These are phyloP conservation scores for Discoglossus pictus DNA, from an alignment of 2,797 vertebrate species.

Conservation along the genomic window DNA sequence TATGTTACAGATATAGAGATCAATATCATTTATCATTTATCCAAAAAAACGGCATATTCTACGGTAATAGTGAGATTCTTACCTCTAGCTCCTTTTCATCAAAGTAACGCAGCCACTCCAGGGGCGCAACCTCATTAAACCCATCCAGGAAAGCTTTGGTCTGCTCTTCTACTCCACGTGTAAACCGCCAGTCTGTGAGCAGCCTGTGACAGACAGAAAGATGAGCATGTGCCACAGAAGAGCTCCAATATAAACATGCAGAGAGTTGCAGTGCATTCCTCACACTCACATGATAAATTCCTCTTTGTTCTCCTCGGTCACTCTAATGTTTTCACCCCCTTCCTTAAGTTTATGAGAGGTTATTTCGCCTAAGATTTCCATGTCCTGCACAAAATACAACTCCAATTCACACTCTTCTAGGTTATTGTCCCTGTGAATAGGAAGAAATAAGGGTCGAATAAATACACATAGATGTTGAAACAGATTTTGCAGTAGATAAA, in stretches of 20 bases:
- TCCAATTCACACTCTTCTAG: slow-evolving; percentile 93
- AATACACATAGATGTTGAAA: too few relatives aligned
- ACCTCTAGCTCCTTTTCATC: slow-evolving; percentile 98
- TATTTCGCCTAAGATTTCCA: slow-evolving; percentile 97
- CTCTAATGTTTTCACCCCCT: slow-evolving; percentile 88
- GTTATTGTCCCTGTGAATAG: slow-evolving; percentile 87
- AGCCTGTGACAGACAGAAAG: slow-evolving; percentile 68
- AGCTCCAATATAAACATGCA: too few relatives aligned
- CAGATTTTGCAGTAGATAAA: too few relatives aligned
- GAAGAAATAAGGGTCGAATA: too few relatives aligned
- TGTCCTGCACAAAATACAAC: slow-evolving; percentile 96
- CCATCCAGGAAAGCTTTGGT: slow-evolving; percentile 95
- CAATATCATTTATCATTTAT: too few relatives aligned
- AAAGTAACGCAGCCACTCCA: slow-evolving; percentile 96
- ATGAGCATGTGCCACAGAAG: accelerated
- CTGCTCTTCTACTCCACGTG: slow-evolving; percentile 92
- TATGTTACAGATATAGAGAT: too few relatives aligned
- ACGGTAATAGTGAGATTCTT: slow-evolving; percentile 42
- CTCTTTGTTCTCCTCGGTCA: slow-evolving; percentile 94
- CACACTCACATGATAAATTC: slow-evolving; percentile 89
- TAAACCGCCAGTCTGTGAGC: slow-evolving; percentile 95
- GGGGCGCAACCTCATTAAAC: slow-evolving; percentile 93
- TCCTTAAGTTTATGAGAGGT: slow-evolving; percentile 93
- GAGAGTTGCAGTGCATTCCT: too few relatives aligned
- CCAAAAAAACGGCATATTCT: too few relatives aligned